Evolutionary conservation across 2,888 invertebrate genomes (phyloP).

Genomic region (Alentia gelatinosa): DNA sequence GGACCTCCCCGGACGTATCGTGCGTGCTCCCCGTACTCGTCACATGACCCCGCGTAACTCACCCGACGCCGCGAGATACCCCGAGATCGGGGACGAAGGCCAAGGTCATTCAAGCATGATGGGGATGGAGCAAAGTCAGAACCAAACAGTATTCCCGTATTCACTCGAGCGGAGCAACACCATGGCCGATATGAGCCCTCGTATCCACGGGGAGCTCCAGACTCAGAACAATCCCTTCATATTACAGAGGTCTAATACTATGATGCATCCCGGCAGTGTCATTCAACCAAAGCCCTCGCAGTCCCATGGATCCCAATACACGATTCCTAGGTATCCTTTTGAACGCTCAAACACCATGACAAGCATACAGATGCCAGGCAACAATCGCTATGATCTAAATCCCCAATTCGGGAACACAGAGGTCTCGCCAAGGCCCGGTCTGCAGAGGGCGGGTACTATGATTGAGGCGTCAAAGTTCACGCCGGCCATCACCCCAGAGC

Average conservation of each 20-base stretch:
- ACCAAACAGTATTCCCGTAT: neutral
- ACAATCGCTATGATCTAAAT: neutral
- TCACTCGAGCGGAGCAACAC: neutral
- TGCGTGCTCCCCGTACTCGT: conserved; percentile 4
- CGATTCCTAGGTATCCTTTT: neutral
- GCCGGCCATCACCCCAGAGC: neutral
- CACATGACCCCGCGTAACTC: conserved; percentile 23
- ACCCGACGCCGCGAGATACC: neutral
- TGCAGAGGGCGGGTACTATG: neutral
- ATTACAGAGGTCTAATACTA: neutral
- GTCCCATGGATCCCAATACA: neutral
- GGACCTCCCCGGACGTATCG: conserved; percentile 31
- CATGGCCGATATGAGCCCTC: neutral
- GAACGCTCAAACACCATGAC: conserved; percentile 25
- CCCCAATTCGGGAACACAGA: neutral
- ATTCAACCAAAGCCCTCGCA: too few relatives aligned
- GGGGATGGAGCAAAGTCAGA: neutral
- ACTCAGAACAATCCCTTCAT: neutral
- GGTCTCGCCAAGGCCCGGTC: neutral
- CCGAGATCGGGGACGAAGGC: neutral
- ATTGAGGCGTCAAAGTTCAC: neutral
- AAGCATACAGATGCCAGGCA: neutral
- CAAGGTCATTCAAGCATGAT: neutral
- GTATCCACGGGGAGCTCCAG: neutral
- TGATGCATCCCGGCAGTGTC: neutral